Conservation (phyloP, 2,888 invertebrate genomes). For the Nomada lathburiana region DNA sequence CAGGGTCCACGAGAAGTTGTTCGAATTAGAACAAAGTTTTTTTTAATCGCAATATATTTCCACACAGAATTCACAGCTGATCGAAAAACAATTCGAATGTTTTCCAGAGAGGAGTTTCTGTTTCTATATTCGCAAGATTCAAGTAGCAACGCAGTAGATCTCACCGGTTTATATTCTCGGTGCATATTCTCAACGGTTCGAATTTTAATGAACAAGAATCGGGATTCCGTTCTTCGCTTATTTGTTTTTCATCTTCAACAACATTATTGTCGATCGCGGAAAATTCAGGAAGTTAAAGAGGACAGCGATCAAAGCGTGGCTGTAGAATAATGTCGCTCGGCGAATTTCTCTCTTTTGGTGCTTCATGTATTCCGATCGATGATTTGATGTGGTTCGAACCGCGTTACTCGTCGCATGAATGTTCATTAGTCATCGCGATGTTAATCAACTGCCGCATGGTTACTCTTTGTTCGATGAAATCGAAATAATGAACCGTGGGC, state of each 20-base stretch:
- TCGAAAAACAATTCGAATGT: no score
- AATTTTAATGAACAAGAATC: conserved; percentile 9
- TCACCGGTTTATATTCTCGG: no score
- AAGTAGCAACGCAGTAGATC: no score
- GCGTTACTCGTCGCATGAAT: conserved; percentile 14
- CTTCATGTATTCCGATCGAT: neutral
- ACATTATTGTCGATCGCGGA: neutral
- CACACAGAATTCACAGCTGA: no score
- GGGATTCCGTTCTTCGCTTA: neutral
- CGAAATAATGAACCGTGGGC: neutral
- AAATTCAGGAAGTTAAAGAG: conserved; percentile 15
- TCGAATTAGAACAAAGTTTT: no score
- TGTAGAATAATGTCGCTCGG: neutral
- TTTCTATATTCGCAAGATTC: neutral
- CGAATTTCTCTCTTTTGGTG: neutral
- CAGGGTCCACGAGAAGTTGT: no score
- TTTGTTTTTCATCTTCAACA: neutral
- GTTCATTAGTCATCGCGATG: conserved; percentile 9
- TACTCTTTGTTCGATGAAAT: neutral
- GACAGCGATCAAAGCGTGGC: neutral
- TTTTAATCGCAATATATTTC: no score
- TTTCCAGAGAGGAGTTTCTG: no score
- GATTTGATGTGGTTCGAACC: conserved; percentile 13
- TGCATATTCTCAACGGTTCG: neutral
- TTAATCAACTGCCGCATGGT: conserved; percentile 9